A percentile compares a stretch with the other conserved stretches of the same genome.
Conservation (phyloP, 2,888 invertebrate species). For the Lordiphosa andalusiaca region DNA sequence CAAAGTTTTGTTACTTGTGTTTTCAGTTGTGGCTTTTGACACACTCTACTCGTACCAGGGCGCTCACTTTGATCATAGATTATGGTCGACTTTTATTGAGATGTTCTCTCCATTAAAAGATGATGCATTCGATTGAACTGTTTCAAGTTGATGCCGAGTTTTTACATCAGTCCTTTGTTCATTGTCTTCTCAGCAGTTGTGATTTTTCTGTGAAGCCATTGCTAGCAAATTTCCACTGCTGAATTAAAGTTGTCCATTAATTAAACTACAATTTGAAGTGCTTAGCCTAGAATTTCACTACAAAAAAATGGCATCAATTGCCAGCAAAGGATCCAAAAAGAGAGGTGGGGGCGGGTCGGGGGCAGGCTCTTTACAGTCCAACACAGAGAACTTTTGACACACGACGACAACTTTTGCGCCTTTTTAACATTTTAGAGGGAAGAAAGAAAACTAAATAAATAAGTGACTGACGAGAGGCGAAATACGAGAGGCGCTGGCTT, state of each 20-base stretch:
- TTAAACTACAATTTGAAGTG: conserved; percentile 42
- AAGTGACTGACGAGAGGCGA: conserved; percentile 48
- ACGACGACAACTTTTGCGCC: conserved; percentile 41
- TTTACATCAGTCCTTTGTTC: too few species aligned
- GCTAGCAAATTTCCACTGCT: too few species aligned
- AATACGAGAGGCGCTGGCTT: conserved; percentile 17
- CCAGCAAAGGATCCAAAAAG: conserved; percentile 8
- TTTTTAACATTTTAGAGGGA: conserved; percentile 30
- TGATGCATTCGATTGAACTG: too few species aligned
- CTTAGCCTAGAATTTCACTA: conserved; percentile 5
- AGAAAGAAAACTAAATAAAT: conserved; percentile 58
- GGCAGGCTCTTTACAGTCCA: conserved; percentile 6
- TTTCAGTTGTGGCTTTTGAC: too few species aligned
- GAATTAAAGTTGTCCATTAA: conserved; percentile 19
- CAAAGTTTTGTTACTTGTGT: too few species aligned
- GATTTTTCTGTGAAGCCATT: too few species aligned
- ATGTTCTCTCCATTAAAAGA: too few species aligned
- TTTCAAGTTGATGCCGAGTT: too few species aligned
- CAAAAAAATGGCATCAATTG: conserved; percentile 40
- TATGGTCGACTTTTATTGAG: too few species aligned
- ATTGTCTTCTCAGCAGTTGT: too few species aligned
- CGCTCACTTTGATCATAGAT: too few species aligned
- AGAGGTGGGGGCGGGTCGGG: neutral
- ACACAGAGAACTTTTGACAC: conserved; percentile 47
- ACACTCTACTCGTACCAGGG: too few species aligned